Percentiles rank a stretch among this genome's conserved stretches.
Evolutionary conservation across 1,140 invertebrate species (phyloP).

Genomic region (Drosophila nebulosa): DNA sequence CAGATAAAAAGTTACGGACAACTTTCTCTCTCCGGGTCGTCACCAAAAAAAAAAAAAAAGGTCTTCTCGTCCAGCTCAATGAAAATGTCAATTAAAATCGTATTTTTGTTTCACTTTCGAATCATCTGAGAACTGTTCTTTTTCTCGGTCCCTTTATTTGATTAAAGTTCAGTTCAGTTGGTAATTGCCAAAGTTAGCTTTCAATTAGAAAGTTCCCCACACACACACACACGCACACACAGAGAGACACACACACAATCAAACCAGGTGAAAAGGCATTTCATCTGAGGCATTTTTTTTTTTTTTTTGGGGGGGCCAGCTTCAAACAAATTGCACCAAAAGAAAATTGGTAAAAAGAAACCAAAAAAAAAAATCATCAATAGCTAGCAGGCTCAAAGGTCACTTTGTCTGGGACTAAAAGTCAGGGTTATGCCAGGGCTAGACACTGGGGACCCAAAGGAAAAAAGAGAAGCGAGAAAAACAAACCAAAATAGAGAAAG

Average conservation of each 20-base stretch:
- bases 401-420: conserved; percentile 49
- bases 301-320: too few species aligned
- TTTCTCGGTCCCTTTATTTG: conserved; percentile 40
- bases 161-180: conserved; percentile 64
- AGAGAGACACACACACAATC: conserved; percentile 1
- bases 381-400: conserved; percentile 44
- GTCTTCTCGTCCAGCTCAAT: conserved; percentile 53
- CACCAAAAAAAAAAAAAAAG: not conserved
- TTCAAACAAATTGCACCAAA: conserved; percentile 7
- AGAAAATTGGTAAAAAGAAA: conserved; percentile 18
- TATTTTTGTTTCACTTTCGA: conserved; percentile 61
- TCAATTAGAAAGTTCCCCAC: conserved; percentile 75
- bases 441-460: conserved; percentile 31
- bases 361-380: conserved; percentile 22
- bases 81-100: conserved; percentile 72
- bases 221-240: conserved; percentile 16
- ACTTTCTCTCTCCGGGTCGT: conserved; percentile 23
- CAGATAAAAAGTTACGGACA: conserved; percentile 27
- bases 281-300: conserved; percentile 44
- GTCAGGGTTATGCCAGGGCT: conserved; percentile 42
- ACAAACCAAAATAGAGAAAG: conserved; percentile 18
- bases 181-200: conserved; percentile 78
- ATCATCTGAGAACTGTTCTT: conserved; percentile 21
- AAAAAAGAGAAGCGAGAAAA: not conserved
- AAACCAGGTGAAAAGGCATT: conserved; percentile 49